Base-by-base conservation (phyloP, 2,113 vertebrate species). In the Leptobrachium leishanense region DNA sequence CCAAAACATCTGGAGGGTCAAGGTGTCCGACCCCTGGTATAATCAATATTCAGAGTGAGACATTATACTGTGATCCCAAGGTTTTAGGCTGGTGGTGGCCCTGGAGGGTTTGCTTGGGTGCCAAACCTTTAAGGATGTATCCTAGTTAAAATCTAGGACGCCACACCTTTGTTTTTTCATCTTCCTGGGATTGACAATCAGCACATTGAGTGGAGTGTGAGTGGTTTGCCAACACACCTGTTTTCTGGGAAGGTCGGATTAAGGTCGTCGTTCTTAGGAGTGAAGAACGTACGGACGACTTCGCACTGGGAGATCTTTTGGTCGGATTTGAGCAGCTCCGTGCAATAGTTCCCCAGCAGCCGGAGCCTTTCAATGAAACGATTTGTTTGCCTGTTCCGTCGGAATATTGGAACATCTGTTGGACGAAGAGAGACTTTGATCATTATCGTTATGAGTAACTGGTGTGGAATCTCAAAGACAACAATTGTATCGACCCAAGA, bases 231-330 rank as follows among this genome's bases (percentile, higher is more conserved):
- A 50, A 50, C 79, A 5, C 67, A 98, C 97, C 95, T 96, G 89
- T 95, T 93, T 2, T 93, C 91, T 63, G 93, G 92, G 82, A 96
- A 95, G 62, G 85, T 85, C 0, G 94, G 86, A 44, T 94, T 91
- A 9, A 98, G 83, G 83, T 98, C 96, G 0, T 88, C 89, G 39
- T 89, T 87, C 55, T 89, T 93, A 0, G 95, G 92, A 6, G 84
- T 84, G 55, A 98, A 95, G 86, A 98, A 98, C 41, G 81, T 84
- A 0, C 75, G 81, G 40, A 98, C 88, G 0, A 83, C 91, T 0
- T 88, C 80, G 53, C 92, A 90, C 63, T 2, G 84, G 3, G 90
- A 91, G 77, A 98, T 90, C 0, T 43, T 87, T 0, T 79, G 74
- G 0, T 89, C 82, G 0, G 81, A 85, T 2, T 82, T 86, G 75